These are phyloP conservation scores for Passer domesticus DNA, from an alignment of 2,113 vertebrate species.

Conservation along the genomic window DNA sequence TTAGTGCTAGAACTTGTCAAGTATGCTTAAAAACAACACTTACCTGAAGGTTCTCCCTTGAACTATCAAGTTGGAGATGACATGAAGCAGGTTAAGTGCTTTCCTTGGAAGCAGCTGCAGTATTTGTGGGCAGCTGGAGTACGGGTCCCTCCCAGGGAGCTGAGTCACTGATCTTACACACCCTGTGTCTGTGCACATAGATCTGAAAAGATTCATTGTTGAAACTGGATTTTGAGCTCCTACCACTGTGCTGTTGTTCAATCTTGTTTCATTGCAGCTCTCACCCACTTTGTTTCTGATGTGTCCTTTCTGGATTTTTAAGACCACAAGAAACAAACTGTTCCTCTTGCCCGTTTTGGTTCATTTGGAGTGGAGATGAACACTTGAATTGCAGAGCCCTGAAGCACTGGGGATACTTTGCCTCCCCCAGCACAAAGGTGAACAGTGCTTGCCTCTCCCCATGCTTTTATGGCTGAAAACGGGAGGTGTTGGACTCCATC, in stretches of 20 bases:
- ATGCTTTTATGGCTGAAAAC: background rate
- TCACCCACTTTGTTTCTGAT: background rate
- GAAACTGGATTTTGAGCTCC: background rate
- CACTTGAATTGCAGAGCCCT: background rate
- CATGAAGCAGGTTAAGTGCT: background rate
- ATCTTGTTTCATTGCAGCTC: background rate
- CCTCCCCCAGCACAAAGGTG: background rate
- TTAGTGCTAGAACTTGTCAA: background rate
- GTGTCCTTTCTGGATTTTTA: background rate
- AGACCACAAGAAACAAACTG: background rate
- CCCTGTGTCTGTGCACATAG: fast-evolving
- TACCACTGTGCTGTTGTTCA: fast-evolving
- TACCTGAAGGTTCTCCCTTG: background rate
- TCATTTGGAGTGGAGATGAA: background rate
- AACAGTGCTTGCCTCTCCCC: background rate
- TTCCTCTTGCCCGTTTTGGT: fast-evolving
- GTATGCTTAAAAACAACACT: fast-evolving
- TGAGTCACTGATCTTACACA: background rate
- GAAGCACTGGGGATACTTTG: fast-evolving
- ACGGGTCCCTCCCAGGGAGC: background rate
- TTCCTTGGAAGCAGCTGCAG: background rate
- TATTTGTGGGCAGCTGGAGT: background rate
- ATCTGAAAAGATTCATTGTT: fast-evolving
- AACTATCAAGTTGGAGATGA: background rate
- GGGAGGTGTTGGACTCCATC: background rate